phyloP scores from a whole-genome alignment of 2,113 vertebrate species.

The Cebus imitator region DNA sequence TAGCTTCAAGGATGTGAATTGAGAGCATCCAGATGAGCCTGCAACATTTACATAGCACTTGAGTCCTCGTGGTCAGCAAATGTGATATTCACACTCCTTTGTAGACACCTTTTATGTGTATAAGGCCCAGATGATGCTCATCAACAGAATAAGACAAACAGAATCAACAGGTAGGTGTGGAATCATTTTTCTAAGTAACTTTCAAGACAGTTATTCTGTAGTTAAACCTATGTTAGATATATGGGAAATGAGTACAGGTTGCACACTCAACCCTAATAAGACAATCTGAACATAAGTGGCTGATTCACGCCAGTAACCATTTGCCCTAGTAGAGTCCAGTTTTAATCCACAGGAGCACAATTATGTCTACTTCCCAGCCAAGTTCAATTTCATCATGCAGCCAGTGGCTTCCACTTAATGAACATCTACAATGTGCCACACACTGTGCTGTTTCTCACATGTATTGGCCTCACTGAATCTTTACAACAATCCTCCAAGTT shows the following conservation, averaged over 20 bases:
- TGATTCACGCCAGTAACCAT: neutral
- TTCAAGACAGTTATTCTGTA: neutral
- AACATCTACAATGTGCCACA: neutral
- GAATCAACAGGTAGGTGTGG: neutral
- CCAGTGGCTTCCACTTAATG: too few relatives aligned
- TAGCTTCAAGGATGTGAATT: too few relatives aligned
- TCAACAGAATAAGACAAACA: neutral
- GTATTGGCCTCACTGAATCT: neutral
- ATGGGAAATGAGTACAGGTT: rapidly evolving
- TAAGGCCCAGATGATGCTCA: neutral
- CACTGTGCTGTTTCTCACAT: neutral
- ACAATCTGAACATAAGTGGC: too few relatives aligned
- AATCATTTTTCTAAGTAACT: neutral
- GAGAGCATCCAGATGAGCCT: neutral
- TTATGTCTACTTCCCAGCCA: neutral
- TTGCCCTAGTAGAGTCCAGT: neutral
- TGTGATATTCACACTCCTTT: neutral
- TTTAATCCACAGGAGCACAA: neutral
- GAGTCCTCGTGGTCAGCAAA: too few relatives aligned
- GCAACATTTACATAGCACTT: neutral
- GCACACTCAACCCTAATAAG: neutral
- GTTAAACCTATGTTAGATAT: neutral
- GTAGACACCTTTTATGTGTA: rapidly evolving
- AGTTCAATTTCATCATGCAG: neutral
- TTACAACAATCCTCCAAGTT: neutral